Conservation (phyloP, 2,888 invertebrate species). For the Nemotelus pantherinus region DNA sequence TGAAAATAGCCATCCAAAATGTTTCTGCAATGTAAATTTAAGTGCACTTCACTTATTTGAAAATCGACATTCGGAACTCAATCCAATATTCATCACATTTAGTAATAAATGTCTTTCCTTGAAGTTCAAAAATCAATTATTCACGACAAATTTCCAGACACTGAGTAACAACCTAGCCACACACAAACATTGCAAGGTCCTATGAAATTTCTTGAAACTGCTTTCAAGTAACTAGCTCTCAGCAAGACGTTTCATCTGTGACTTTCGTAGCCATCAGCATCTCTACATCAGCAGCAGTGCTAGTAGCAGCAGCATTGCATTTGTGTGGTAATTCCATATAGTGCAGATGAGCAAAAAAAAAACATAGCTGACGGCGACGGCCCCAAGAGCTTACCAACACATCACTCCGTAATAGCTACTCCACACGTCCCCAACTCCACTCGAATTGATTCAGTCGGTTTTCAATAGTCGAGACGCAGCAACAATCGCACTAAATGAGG, state of each 20-base stretch:
- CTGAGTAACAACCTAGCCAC: no score
- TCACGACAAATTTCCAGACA: no score
- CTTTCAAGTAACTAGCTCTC: background rate
- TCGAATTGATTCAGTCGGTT: background rate
- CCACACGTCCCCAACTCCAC: background rate
- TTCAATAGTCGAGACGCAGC: background rate
- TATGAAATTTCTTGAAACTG: background rate
- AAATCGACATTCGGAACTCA: no score
- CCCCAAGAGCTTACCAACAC: constrained; percentile 17
- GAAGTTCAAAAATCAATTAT: no score
- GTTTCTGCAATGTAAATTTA: no score
- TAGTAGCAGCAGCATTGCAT: background rate
- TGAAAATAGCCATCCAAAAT: no score
- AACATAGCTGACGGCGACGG: background rate
- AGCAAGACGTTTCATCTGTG: background rate
- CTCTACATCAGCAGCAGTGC: background rate
- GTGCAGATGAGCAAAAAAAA: background rate
- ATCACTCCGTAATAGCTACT: background rate
- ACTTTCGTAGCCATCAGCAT: background rate
- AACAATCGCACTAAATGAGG: constrained; percentile 20
- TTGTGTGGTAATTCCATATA: background rate
- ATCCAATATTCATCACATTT: no score
- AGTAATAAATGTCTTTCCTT: no score
- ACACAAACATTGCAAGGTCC: background rate
- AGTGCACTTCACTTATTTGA: no score